Evolutionary conservation across 2,113 vertebrate species (phyloP), one percentile per base, ranked within the genome.

Genomic region (Ammodytes marinus): DNA sequence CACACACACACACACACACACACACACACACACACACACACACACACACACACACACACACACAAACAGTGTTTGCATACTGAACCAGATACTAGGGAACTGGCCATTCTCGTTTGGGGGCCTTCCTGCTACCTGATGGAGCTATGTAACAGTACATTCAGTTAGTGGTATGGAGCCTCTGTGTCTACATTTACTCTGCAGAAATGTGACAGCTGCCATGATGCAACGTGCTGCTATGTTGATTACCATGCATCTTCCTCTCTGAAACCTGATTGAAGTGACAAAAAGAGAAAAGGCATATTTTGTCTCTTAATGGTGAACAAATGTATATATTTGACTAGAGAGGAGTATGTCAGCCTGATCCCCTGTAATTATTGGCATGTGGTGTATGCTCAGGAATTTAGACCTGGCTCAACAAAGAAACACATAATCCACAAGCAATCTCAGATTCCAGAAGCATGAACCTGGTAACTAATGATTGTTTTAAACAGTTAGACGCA

Each of bases 261-360:
- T 73, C 4, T 45, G 67, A 67, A 27, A 43, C 7, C 13, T 11
- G 11, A 50, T 27, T 60, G 14, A 54, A 12, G 73, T 43, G 61
- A 74, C 73, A 69, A 50, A 74, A 69, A 49, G 46, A 68, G 73
- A 6, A 60, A 43, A 70, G 69, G 15, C 27, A 27, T 27, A 27
- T 27, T 27, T 27, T 27, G 27, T 27, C 27, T 27, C 27, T 27
- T 27, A 27, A 27, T 27, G 27, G 27, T 27, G 27, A 27, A 27
- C 27, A 27, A 1, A 27, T 27, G 27, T 27, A 27, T 27, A 27
- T 27, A 27, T 27, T 27, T 27, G 27, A n/a, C n/a, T n/a, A n/a
- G 1, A 54, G 19, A 43, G 43, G 2, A 42, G 47, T 50, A 12
- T 8, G 15, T 53, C 9, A 49, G 57, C 55, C 1, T 8, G 0